Base-by-base conservation (phyloP, 2,797 vertebrate genomes). In the Cheirogaleus major region DNA sequence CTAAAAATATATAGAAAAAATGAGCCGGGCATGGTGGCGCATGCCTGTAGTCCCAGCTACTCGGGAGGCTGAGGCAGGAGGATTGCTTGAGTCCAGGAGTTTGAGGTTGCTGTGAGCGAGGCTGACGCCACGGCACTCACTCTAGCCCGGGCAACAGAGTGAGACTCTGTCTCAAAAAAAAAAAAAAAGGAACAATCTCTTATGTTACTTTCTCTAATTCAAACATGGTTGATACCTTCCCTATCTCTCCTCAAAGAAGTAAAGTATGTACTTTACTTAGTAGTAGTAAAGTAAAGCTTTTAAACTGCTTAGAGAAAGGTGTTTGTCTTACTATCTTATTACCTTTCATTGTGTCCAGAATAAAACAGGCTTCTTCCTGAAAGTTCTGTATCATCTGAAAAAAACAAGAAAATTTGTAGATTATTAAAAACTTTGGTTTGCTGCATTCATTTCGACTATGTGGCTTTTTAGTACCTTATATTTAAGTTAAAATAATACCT, bases 321-420 rank as follows among this genome's bases (percentile, higher is more conserved):
- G 18, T 61, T 82, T 95, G n/a, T 61, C 57, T 89, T 83, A 96
- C 27, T 95, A 72, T 80, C 43, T 78, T 52, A 95, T 97, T 99
- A 99, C 99, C 99, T 99, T 99, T 99, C 99, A 99, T 99, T 92
- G 99, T 99, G 98, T 99, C 99, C 99, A 99, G 98, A 96, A 99
- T 98, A 96, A 99, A 99, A 98, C 99, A 99, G 20, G 99, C 99
- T 98, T 99, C 99, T 65, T 99, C 99, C 97, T 99, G 99, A 98
- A 99, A 99, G 98, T 99, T 99, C 98, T 99, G 99, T 97, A 99
- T 99, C 99, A 99, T 99, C 99, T 99, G 98, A 27, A 98, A 98
- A 98, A 98, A 95, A 78, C 18, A 95, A 95, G 55, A 96, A 89
- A 86, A 85, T 30, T 67, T 92, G 41, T 25, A 41, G 45, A 82